Evolutionary conservation across 23 tunicate genomes (phyloP).

Genomic region (Trididemnum miniatum): DNA sequence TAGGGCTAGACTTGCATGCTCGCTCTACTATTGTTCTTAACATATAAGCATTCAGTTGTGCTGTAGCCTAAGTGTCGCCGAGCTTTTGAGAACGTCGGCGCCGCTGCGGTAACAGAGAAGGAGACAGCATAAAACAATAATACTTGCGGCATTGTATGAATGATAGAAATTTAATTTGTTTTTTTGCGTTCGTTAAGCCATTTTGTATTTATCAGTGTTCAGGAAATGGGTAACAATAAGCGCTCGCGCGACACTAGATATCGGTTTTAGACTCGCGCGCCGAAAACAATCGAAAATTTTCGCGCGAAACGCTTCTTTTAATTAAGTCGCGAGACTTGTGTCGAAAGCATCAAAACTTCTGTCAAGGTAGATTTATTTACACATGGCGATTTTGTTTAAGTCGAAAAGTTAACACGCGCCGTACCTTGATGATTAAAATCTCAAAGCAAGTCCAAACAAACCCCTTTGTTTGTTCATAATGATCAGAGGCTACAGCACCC

Average conservation of each 20-base stretch:
- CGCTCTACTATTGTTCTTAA: background rate
- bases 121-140: background rate
- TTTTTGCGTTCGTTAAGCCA: background rate
- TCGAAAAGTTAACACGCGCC: background rate
- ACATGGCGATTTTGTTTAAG: background rate
- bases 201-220: background rate
- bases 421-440: background rate
- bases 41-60: background rate
- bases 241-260: background rate
- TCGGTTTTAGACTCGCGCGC: background rate
- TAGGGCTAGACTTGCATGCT: background rate
- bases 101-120: background rate
- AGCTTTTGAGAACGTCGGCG: background rate
- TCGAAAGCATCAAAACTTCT: background rate
- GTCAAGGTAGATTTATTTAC: background rate
- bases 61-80: conserved; percentile 27
- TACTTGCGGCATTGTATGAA: background rate
- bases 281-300: background rate
- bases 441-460: conserved; percentile 18
- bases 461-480: conserved; percentile 34
- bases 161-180: conserved; percentile 23
- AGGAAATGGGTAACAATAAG: conserved; percentile 3
- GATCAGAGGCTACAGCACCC: conserved; percentile 12
- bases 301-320: background rate
- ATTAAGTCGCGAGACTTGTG: background rate